Conservation (phyloP, 92 coral and sea anemone species). For the Actinernus sp. region DNA sequence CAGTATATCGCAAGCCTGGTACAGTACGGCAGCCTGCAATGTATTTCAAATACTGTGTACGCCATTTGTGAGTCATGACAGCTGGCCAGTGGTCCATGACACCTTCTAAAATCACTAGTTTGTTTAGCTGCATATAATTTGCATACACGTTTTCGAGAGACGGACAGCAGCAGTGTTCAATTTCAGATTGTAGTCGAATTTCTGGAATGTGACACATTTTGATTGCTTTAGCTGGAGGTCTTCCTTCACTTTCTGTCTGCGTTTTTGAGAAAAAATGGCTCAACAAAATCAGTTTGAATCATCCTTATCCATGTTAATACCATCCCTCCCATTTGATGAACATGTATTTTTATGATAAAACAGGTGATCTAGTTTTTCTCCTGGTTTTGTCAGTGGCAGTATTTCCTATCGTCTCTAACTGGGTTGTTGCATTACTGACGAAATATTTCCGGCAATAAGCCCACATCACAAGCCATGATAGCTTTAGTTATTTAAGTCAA, state of each 20-base stretch:
- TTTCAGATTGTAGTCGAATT: conserved; percentile 40
- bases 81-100: conserved; percentile 96
- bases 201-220: conserved; percentile 44
- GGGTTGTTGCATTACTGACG: background rate
- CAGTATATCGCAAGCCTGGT: conserved; percentile 93
- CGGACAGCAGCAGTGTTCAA: conserved; percentile 59
- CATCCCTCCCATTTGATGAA: background rate
- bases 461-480: conserved; percentile 88
- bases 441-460: conserved; percentile 69
- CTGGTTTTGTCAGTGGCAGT: background rate
- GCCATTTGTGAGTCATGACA: conserved; percentile 73
- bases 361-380: background rate
- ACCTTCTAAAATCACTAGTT: conserved; percentile 74
- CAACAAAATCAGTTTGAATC: no score
- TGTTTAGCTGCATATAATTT: conserved; percentile 71
- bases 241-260: background rate
- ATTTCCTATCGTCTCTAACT: background rate
- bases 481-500: no score
- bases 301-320: background rate
- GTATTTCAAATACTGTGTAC: conserved; percentile 73
- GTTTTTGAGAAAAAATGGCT: no score
- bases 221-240: conserved; percentile 26
- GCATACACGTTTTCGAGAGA: conserved; percentile 73
- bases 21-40: conserved; percentile 94
- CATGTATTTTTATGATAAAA: background rate